Conservation (phyloP, 2,888 invertebrate species). For the Nebria brevicollis region DNA sequence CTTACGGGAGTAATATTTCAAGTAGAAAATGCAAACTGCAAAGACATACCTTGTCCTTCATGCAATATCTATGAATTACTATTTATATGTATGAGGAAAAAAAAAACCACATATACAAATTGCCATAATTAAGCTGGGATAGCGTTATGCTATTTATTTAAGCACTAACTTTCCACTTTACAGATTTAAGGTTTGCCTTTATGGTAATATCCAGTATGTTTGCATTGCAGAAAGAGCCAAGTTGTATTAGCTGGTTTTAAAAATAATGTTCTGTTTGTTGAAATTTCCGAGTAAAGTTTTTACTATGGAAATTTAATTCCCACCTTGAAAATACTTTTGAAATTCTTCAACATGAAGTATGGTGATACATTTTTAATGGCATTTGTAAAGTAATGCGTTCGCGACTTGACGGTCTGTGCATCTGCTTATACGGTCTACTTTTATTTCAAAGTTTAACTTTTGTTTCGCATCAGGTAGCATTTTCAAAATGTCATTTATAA, state of each 20-base stretch:
- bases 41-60: no score
- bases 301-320: slow-evolving; percentile 36
- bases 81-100: no score
- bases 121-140: no score
- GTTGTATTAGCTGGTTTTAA: slow-evolving; percentile 23
- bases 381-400: slow-evolving; percentile 24
- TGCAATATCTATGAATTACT: no score
- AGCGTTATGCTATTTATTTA: no score
- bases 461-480: neutral
- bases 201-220: neutral
- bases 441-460: neutral
- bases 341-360: slow-evolving; percentile 33
- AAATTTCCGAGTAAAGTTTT: slow-evolving; percentile 22
- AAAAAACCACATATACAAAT: no score
- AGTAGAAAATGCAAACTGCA: no score
- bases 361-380: slow-evolving; percentile 37
- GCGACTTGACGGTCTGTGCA: slow-evolving; percentile 25
- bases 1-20: no score
- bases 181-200: neutral
- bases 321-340: slow-evolving; percentile 27
- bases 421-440: neutral
- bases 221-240: neutral
- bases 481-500: neutral
- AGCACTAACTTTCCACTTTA: no score
- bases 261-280: slow-evolving; percentile 42